A percentile compares a stretch with the other conserved stretches of the same genome.
These are phyloP conservation scores for Polia nebulosa DNA, from an alignment of 2,888 invertebrate species.

Conservation along the genomic window DNA sequence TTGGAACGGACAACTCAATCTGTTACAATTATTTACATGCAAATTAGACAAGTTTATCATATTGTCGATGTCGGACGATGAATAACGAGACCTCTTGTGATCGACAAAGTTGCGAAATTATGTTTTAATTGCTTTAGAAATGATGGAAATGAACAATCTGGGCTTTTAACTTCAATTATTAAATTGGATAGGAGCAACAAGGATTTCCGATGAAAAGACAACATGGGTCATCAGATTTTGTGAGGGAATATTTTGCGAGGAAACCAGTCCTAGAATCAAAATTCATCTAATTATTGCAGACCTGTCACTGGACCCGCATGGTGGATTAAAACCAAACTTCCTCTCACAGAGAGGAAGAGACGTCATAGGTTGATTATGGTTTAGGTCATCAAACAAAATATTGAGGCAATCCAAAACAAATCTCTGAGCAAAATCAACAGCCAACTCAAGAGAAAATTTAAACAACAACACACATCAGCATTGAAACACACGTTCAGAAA, in stretches of 20 bases:
- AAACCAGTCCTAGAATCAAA: too few species aligned
- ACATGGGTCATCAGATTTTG: too few species aligned
- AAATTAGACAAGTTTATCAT: conserved; percentile 80
- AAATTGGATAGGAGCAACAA: conserved; percentile 3
- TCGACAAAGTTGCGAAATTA: conserved; percentile 45
- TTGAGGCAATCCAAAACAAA: neutral
- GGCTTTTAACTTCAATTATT: neutral
- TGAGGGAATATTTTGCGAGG: too few species aligned
- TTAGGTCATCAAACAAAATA: neutral
- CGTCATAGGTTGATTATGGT: neutral
- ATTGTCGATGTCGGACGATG: conserved; percentile 72
- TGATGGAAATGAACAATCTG: conserved; percentile 37
- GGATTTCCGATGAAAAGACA: too few species aligned
- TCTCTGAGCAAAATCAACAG: neutral
- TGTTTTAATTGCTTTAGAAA: conserved; percentile 55
- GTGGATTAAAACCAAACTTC: too few species aligned
- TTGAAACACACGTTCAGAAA: conserved; percentile 26
- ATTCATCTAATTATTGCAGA: too few species aligned
- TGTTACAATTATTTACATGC: conserved; percentile 88
- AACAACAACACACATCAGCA: conserved; percentile 29
- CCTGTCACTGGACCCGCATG: too few species aligned
- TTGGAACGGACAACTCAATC: conserved; percentile 79
- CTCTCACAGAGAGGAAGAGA: neutral
- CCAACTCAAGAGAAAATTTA: neutral
- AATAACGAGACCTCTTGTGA: conserved; percentile 71